Evolutionary conservation across 2,113 vertebrate species (phyloP).

Genomic region (Ramphastos sulfuratus): DNA sequence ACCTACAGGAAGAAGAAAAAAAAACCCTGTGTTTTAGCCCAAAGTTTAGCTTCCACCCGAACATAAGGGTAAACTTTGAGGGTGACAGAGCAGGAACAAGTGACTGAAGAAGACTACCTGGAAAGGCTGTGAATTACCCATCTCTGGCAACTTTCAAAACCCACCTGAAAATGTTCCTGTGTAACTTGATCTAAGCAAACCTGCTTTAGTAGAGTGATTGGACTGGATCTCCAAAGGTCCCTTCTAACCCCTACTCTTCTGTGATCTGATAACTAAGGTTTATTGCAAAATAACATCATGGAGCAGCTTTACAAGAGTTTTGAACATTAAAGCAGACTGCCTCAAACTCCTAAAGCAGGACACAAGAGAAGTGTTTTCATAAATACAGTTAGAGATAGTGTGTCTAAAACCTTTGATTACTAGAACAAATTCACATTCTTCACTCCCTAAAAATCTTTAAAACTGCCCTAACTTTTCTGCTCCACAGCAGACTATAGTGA

Average conservation of each 20-base stretch:
- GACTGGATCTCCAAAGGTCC: too few relatives aligned
- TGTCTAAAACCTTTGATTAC: neutral
- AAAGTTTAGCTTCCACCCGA: neutral
- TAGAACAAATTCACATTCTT: neutral
- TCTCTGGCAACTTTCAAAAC: too few relatives aligned
- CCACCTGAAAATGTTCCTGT: too few relatives aligned
- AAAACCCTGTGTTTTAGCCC: neutral
- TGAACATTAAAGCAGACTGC: neutral
- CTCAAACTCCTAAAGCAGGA: neutral
- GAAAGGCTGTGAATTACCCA: too few relatives aligned
- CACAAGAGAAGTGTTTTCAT: neutral
- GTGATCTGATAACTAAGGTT: neutral
- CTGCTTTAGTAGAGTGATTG: too few relatives aligned
- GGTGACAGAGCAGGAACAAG: too few relatives aligned
- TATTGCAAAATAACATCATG: neutral
- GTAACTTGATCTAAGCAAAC: too few relatives aligned
- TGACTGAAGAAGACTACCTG: too few relatives aligned
- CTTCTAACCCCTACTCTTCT: too few relatives aligned
- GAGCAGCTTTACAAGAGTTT: neutral
- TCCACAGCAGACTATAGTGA: neutral
- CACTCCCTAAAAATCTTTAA: neutral
- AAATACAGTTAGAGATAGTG: neutral
- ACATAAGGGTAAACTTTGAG: too few relatives aligned
- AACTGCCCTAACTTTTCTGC: neutral
- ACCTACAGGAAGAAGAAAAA: slow-evolving; percentile 69